Conservation (phyloP, 2,888 invertebrate species). For the Drosophila multiciliata region DNA sequence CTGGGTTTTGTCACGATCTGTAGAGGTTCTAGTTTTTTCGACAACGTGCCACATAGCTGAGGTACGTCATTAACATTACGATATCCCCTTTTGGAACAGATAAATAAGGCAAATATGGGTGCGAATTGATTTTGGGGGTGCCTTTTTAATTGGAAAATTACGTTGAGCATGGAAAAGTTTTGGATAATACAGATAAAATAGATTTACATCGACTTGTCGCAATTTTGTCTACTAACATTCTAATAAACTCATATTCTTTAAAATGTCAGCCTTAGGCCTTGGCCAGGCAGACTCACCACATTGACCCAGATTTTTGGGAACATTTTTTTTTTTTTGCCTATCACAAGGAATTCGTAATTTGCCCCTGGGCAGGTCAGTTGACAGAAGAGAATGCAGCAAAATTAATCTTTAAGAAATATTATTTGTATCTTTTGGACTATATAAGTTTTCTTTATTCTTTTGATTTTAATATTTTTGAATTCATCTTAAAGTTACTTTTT, state of each 20-base stretch:
- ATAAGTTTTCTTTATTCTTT: not conserved
- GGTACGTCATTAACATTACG: conserved; percentile 62
- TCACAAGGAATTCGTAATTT: conserved; percentile 7
- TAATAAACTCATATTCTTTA: conserved; percentile 22
- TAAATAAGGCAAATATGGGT: conserved; percentile 56
- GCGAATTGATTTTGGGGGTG: conserved; percentile 41
- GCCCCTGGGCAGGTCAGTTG: conserved; percentile 11
- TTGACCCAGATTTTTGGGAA: conserved; percentile 46
- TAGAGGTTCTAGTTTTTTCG: conserved; percentile 19
- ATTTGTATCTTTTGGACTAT: not conserved
- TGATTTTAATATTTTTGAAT: not conserved
- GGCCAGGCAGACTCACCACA: conserved; percentile 18
- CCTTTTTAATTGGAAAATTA: conserved; percentile 49
- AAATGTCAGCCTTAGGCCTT: conserved; percentile 17
- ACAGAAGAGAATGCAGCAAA: not conserved
- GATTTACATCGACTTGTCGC: not conserved
- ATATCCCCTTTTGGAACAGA: conserved; percentile 16
- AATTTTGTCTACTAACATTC: not conserved
- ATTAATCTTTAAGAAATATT: not conserved
- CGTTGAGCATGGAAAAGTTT: conserved; percentile 38
- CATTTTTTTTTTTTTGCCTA: conserved; percentile 27
- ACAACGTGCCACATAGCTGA: conserved; percentile 51
- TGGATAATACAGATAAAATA: conserved; percentile 1
- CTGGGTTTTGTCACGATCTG: conserved; percentile 71
- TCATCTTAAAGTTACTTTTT: not conserved